phyloP scores from a whole-genome alignment of 1,140 invertebrate genomes.

The Drosophila parvula region DNA sequence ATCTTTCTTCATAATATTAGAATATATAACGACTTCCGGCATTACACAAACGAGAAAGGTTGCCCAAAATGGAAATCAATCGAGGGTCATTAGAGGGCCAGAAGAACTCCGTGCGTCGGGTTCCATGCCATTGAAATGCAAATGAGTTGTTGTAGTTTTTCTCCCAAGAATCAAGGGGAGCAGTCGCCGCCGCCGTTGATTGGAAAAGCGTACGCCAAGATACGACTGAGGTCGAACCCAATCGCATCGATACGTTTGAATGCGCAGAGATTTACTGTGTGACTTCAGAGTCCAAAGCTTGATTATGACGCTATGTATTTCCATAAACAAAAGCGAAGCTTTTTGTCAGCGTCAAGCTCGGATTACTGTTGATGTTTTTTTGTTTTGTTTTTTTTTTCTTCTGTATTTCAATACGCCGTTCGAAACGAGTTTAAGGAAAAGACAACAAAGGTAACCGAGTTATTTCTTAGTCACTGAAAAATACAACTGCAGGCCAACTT shows the following conservation, averaged over 20 bases:
- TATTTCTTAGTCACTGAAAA: constrained; percentile 40
- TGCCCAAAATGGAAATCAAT: constrained; percentile 34
- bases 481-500: constrained; percentile 11
- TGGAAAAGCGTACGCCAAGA: constrained; percentile 27
- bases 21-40: constrained; percentile 45
- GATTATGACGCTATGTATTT: constrained; percentile 40
- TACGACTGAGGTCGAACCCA: constrained; percentile 11
- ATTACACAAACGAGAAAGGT: constrained; percentile 36
- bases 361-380: constrained; percentile 37
- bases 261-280: constrained; percentile 35
- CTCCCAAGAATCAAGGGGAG: constrained; percentile 13
- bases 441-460: constrained; percentile 21
- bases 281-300: constrained; percentile 38
- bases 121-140: constrained; percentile 48
- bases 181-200: constrained; percentile 12
- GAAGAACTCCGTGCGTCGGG: constrained; percentile 15
- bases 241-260: constrained; percentile 37
- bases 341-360: constrained; percentile 45
- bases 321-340: constrained; percentile 53
- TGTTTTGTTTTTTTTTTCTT: constrained; percentile 16
- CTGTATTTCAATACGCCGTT: constrained; percentile 37
- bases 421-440: constrained; percentile 43
- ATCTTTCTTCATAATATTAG: constrained; percentile 29
- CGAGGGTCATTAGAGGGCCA: constrained; percentile 22
- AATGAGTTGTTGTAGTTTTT: constrained; percentile 32